phyloP scores from a whole-genome alignment of 2,113 vertebrate species.

The Dipodomys spectabilis region DNA sequence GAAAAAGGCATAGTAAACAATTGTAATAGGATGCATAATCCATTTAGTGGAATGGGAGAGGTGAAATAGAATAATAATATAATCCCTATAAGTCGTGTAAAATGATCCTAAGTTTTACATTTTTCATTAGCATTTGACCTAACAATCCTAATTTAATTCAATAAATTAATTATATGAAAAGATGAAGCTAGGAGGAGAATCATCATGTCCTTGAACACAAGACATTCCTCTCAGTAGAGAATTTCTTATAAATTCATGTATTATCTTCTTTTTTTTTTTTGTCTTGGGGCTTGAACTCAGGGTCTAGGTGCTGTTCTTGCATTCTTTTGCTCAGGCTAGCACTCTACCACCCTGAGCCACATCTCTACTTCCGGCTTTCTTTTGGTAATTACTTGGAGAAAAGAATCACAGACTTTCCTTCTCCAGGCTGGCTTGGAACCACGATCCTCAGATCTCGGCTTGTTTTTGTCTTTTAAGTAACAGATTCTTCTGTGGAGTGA shows the following conservation, averaged over 20 bases:
- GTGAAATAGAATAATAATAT: background rate
- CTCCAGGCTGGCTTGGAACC: too few species aligned
- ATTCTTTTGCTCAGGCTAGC: too few species aligned
- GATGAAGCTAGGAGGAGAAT: background rate
- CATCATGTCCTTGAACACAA: background rate
- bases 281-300: too few species aligned
- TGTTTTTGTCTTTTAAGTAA: background rate
- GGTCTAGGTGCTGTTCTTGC: too few species aligned
- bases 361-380: too few species aligned
- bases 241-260: background rate
- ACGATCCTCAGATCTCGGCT: too few species aligned
- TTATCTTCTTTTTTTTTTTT: background rate
- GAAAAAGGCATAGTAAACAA: background rate
- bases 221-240: background rate
- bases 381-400: too few species aligned
- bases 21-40: background rate
- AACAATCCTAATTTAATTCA: background rate
- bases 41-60: background rate
- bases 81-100: background rate
- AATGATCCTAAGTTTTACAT: background rate
- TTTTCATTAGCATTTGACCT: background rate
- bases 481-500: background rate
- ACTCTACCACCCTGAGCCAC: too few species aligned
- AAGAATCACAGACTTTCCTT: too few species aligned
- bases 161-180: slow-evolving; percentile 14